These are phyloP conservation scores for Glossosoma conforme DNA, from an alignment of 1,140 invertebrate genomes.

Conservation along the genomic window DNA sequence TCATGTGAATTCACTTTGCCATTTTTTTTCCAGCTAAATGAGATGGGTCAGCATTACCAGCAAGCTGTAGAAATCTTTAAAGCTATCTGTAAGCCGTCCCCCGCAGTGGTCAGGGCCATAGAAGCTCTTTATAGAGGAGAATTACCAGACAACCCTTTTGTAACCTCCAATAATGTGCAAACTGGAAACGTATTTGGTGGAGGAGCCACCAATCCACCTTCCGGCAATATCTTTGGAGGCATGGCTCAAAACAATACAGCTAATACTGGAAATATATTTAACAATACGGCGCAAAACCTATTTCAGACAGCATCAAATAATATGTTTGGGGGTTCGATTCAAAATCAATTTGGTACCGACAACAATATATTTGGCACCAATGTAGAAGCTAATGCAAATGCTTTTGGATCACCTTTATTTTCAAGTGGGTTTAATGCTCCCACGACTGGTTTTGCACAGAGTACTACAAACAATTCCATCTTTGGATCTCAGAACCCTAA, in stretches of 20 bases:
- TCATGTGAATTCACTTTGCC: neutral
- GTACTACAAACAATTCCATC: conserved; percentile 4
- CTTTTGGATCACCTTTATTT: conserved; percentile 4
- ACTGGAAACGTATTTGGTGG: neutral
- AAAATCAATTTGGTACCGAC: conserved; percentile 12
- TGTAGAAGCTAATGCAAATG: conserved; percentile 5
- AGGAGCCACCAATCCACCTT: neutral
- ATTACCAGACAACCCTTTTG: conserved; percentile 13
- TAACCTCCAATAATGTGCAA: neutral
- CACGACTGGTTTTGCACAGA: no score
- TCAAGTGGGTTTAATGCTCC: conserved; percentile 1
- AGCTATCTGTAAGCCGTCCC: conserved; percentile 18
- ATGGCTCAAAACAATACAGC: neutral
- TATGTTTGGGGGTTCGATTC: neutral
- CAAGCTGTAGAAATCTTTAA: conserved; percentile 19
- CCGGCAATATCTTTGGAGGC: neutral
- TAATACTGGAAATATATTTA: conserved; percentile 4
- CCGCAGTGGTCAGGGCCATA: conserved; percentile 2
- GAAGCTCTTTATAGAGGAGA: conserved; percentile 17
- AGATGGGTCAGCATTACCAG: conserved; percentile 5
- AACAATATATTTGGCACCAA: neutral
- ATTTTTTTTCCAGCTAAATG: conserved; percentile 16
- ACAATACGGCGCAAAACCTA: conserved; percentile 6
- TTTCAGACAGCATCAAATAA: conserved; percentile 9
- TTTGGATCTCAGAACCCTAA: neutral